phyloP scores from a whole-genome alignment of 2,113 vertebrate genomes.

The Neotragus moschatus region DNA sequence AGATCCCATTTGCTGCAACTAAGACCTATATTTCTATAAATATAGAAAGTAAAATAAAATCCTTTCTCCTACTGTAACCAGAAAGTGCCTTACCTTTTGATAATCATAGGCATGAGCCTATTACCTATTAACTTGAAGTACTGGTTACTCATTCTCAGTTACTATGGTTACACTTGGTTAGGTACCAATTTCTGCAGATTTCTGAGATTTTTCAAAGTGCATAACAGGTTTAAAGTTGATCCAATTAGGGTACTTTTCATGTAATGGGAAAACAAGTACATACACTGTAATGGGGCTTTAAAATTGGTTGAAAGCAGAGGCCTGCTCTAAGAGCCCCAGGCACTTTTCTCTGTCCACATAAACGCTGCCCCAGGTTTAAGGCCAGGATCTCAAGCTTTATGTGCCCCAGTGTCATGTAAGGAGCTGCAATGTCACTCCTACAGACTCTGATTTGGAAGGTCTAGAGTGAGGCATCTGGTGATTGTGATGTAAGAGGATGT shows the following conservation, averaged over 20 bases:
- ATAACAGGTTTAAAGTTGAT: neutral
- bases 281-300: neutral
- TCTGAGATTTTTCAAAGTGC: neutral
- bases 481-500: neutral
- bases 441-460: neutral
- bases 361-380: neutral
- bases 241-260: neutral
- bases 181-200: neutral
- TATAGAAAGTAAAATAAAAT: neutral
- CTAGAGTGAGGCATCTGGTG: neutral
- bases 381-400: neutral
- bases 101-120: neutral
- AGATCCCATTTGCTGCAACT: accelerated
- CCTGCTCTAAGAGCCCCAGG: neutral
- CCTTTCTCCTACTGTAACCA: neutral
- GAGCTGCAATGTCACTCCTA: neutral
- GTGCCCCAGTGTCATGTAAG: neutral
- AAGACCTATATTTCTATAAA: neutral
- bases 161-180: neutral
- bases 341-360: neutral
- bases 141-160: neutral
- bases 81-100: neutral
- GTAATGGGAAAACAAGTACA: neutral
- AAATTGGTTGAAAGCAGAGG: neutral
- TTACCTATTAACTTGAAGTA: neutral